Conservation (phyloP, 2,888 invertebrate species). For the Hydropsyche betteni region DNA sequence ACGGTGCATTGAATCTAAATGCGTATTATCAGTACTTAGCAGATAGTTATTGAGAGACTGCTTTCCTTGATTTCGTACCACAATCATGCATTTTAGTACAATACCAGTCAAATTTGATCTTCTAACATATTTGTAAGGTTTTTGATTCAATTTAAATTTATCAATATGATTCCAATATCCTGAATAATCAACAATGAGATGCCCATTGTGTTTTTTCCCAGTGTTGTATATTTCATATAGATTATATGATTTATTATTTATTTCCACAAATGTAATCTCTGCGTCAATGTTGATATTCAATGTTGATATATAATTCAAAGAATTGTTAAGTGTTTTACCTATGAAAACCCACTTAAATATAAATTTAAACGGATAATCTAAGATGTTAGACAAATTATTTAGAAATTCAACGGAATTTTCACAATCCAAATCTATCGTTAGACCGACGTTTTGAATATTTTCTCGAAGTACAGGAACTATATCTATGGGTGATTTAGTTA, state of each 20-base stretch:
- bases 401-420: slow-evolving; percentile 36
- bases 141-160: slow-evolving; percentile 52
- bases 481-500: neutral
- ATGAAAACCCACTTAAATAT: slow-evolving; percentile 61
- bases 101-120: slow-evolving; percentile 68
- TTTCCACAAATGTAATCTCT: slow-evolving; percentile 59
- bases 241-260: slow-evolving; percentile 53
- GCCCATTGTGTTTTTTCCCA: slow-evolving; percentile 65
- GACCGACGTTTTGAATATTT: slow-evolving; percentile 38
- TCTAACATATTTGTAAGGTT: slow-evolving; percentile 56
- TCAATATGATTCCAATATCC: slow-evolving; percentile 61
- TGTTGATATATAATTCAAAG: slow-evolving; percentile 56
- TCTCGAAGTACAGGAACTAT: neutral
- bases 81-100: slow-evolving; percentile 65
- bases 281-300: slow-evolving; percentile 62
- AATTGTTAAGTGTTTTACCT: slow-evolving; percentile 54
- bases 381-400: slow-evolving; percentile 33
- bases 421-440: slow-evolving; percentile 44
- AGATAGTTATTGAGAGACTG: slow-evolving; percentile 65
- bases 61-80: slow-evolving; percentile 61
- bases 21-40: slow-evolving; percentile 61
- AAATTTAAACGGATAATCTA: slow-evolving; percentile 53
- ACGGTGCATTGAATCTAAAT: slow-evolving; percentile 71
- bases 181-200: slow-evolving; percentile 60
- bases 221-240: slow-evolving; percentile 67